Percentiles rank a stretch among this genome's conserved stretches.
phyloP scores from a whole-genome alignment of 2,888 invertebrate genomes.

The Stictocephala bisonia region DNA sequence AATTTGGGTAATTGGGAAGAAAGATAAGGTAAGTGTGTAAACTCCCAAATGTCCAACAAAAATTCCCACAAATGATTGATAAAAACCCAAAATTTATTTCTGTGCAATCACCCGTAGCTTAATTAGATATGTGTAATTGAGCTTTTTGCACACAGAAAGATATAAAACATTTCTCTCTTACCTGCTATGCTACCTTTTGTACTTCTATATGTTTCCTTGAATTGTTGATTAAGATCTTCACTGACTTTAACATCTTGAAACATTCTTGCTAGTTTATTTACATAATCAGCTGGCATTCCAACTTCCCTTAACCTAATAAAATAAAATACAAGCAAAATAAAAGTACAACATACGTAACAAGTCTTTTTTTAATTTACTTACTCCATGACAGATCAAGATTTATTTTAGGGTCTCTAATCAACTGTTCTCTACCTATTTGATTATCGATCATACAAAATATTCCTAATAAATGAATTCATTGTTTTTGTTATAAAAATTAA shows the following conservation, averaged over 20 bases:
- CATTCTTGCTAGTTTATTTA: conserved; percentile 98
- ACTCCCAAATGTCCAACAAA: too few relatives aligned
- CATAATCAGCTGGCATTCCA: conserved; percentile 99
- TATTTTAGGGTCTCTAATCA: too few relatives aligned
- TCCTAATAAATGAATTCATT: too few relatives aligned
- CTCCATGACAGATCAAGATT: too few relatives aligned
- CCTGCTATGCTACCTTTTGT: conserved; percentile 73
- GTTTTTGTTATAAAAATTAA: too few relatives aligned
- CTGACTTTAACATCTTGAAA: conserved; percentile 98
- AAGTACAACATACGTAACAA: background rate
- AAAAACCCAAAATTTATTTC: too few relatives aligned
- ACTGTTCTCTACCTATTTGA: too few relatives aligned
- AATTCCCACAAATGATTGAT: background rate
- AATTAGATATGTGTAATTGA: background rate
- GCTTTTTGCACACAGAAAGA: background rate
- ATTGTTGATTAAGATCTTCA: conserved; percentile 95
- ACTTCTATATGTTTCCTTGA: conserved; percentile 79
- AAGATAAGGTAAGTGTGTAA: too few relatives aligned
- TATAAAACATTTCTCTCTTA: too few relatives aligned
- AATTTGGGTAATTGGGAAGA: too few relatives aligned
- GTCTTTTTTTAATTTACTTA: too few relatives aligned
- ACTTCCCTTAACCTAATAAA: conserved; percentile 85
- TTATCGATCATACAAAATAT: too few relatives aligned
- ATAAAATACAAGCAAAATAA: conserved; percentile 14
- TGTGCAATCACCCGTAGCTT: background rate